Conservation (phyloP, 2,888 invertebrate genomes). For the Trachelus stipa region DNA sequence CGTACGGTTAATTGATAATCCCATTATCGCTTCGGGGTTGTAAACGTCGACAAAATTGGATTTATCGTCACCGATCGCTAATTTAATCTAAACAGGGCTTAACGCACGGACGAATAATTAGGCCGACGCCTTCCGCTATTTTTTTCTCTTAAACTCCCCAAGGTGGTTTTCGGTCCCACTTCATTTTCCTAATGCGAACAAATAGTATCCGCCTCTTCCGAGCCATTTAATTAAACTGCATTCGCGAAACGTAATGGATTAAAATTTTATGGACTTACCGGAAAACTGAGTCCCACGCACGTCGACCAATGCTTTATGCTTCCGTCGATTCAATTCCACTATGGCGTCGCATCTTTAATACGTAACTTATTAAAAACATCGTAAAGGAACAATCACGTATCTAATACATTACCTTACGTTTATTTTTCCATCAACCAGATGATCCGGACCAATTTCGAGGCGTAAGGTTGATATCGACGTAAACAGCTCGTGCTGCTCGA, state of each 20-base stretch:
- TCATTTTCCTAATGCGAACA: too few relatives aligned
- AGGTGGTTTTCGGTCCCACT: neutral
- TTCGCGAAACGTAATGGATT: too few relatives aligned
- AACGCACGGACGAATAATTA: too few relatives aligned
- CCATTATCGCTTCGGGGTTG: slow-evolving; percentile 34
- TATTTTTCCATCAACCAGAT: slow-evolving; percentile 57
- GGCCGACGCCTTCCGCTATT: too few relatives aligned
- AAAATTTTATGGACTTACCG: slow-evolving; percentile 45
- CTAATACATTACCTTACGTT: slow-evolving; percentile 55
- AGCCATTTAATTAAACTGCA: too few relatives aligned
- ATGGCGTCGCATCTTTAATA: slow-evolving; percentile 52
- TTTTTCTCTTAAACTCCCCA: neutral
- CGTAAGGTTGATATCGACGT: slow-evolving; percentile 64
- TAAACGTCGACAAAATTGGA: slow-evolving; percentile 36
- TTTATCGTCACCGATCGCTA: slow-evolving; percentile 35
- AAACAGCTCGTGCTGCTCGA: slow-evolving; percentile 62
- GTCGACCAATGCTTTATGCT: slow-evolving; percentile 40
- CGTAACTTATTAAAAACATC: neutral
- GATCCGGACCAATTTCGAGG: slow-evolving; percentile 62
- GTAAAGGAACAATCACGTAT: neutral
- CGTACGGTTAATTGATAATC: slow-evolving; percentile 38
- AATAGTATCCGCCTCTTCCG: too few relatives aligned
- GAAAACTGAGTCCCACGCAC: slow-evolving; percentile 51
- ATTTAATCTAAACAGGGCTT: slow-evolving; percentile 26
- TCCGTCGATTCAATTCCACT: slow-evolving; percentile 45